Percentiles rank a stretch among this genome's conserved stretches.
Evolutionary conservation across 2,888 invertebrate genomes (phyloP).

Genomic region (Patella caerulea): DNA sequence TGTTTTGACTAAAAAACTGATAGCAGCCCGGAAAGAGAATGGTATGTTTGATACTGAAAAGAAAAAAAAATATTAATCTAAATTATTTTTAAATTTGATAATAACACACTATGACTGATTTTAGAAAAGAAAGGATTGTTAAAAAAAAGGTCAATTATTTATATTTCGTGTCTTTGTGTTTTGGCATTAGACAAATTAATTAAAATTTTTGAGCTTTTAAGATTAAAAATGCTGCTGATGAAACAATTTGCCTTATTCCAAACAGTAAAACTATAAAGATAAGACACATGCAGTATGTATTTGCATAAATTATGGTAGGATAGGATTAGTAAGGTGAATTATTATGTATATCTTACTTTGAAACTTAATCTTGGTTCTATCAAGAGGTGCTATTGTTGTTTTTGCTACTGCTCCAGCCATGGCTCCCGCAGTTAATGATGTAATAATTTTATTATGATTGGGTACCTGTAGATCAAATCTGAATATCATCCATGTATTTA

Average conservation of each 20-base stretch:
- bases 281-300: too few species aligned
- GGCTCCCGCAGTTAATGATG: conserved; percentile 92
- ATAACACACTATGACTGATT: neutral
- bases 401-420: conserved; percentile 94
- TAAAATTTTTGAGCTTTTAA: too few species aligned
- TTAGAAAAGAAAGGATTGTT: neutral
- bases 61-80: neutral
- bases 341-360: conserved; percentile 75
- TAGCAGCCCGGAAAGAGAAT: conserved; percentile 73
- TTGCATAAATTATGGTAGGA: too few species aligned
- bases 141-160: too few species aligned
- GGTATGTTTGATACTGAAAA: conserved; percentile 68
- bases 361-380: conserved; percentile 98
- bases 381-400: conserved; percentile 95
- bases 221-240: too few species aligned
- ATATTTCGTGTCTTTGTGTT: too few species aligned
- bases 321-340: neutral
- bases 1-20: conserved; percentile 75
- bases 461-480: conserved; percentile 54
- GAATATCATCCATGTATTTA: neutral
- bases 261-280: too few species aligned
- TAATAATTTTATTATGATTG: conserved; percentile 72
- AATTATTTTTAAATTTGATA: too few species aligned
- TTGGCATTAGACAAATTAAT: too few species aligned
- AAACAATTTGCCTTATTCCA: too few species aligned